Conservation (phyloP, 2,888 invertebrate species). For the Epinotia ramella region DNA sequence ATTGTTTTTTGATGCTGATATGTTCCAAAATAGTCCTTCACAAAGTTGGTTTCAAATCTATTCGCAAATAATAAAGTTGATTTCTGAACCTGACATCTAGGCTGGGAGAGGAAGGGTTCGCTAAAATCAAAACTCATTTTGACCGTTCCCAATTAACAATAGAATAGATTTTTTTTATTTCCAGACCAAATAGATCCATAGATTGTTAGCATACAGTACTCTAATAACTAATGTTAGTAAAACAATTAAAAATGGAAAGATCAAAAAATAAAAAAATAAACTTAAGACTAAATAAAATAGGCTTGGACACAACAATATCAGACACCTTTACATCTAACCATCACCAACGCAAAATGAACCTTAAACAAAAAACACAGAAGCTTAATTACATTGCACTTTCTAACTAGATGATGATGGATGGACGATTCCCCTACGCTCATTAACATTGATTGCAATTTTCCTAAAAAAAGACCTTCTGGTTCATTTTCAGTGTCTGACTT, state of each 20-base stretch:
- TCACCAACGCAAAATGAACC: not conserved
- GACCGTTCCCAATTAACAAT: slow-evolving; percentile 29
- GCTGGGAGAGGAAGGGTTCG: too few relatives aligned
- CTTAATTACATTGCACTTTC: slow-evolving; percentile 54
- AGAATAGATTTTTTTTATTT: too few relatives aligned
- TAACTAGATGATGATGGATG: slow-evolving; percentile 59
- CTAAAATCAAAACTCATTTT: slow-evolving; percentile 8
- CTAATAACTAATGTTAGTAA: too few relatives aligned
- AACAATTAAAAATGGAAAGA: too few relatives aligned
- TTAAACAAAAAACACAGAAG: slow-evolving; percentile 12
- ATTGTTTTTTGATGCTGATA: too few relatives aligned
- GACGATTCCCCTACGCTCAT: slow-evolving; percentile 60
- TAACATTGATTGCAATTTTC: slow-evolving; percentile 68
- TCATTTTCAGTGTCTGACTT: slow-evolving; percentile 23
- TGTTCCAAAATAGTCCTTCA: not conserved
- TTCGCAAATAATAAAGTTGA: not conserved
- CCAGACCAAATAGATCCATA: too few relatives aligned
- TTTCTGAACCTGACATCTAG: not conserved
- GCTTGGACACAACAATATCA: too few relatives aligned
- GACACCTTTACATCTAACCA: slow-evolving; percentile 11
- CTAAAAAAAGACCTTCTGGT: slow-evolving; percentile 48
- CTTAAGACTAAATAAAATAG: too few relatives aligned
- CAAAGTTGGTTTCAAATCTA: not conserved
- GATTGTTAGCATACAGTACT: too few relatives aligned
- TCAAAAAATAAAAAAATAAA: too few relatives aligned